Base-by-base conservation (phyloP, 2,113 vertebrate genomes). In the Catharus fuscescens region DNA sequence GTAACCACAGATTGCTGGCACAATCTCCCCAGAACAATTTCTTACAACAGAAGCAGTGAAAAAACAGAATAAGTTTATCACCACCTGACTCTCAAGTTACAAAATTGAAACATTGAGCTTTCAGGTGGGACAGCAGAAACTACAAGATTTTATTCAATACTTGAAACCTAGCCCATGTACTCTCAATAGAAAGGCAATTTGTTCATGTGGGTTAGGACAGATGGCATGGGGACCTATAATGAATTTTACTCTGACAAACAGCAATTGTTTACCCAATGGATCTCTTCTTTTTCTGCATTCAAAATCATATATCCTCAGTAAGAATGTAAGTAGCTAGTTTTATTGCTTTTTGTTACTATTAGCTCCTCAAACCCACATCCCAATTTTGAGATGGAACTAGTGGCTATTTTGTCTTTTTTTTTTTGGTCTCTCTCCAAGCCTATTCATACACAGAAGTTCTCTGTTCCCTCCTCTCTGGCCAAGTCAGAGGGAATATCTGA, bases 171-270 rank as follows among this genome's bases (percentile, higher is more conserved):
- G 47, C 59, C 67, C 78, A 45, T 10, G 42, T 80, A 48, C 64
- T 91, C 66, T 69, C 62, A 74, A 67, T 21, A 78, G 76, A 80
- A 73, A 54, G 15, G n/a, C 79, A 93, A 96, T 84, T 93, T 79
- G 64, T 92, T 96, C 92, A 66, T 73, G 59, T 66, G 80, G 25
- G 53, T 78, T 92, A 86, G 69, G 81, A 80, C 92, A 96, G 92
- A 92, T 79, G 82, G 90, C 47, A 82, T 20, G 18, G 40, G 36
- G 53, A 85, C 42, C 45, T 64, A 72, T 92, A 95, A 50, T 20
- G 8, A 95, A 67, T 93, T 94, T 92, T 91, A 52, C 34, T 88
- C 44, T 65, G 42, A 90, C 62, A 90, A 76, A 1, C 54, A 84
- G 44, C 29, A 93, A 28, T 14, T 28, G 31, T 84, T 90, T 90